phyloP scores from a whole-genome alignment of 2,888 invertebrate species.

The Amaurobius ferox region DNA sequence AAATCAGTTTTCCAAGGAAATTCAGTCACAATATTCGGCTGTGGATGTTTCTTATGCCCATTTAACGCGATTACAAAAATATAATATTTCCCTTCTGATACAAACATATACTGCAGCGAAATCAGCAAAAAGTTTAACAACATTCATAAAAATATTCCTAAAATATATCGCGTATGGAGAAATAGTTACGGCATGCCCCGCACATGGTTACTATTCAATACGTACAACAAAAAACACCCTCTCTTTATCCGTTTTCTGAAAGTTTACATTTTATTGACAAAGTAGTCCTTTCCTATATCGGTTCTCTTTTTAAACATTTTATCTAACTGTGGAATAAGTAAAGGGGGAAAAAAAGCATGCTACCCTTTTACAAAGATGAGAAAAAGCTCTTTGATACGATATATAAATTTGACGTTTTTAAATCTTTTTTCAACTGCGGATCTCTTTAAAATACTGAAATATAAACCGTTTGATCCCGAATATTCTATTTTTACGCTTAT shows the following conservation, averaged over 20 bases:
- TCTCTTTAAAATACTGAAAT: neutral
- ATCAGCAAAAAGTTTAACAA: too few relatives aligned
- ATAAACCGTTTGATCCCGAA: constrained; percentile 1
- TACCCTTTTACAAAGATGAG: neutral
- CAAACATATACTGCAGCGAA: too few relatives aligned
- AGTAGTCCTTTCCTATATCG: neutral
- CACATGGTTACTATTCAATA: neutral
- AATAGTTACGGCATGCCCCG: too few relatives aligned
- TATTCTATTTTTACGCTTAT: neutral
- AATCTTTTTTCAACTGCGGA: neutral
- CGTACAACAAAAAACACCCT: neutral
- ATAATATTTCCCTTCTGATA: too few relatives aligned
- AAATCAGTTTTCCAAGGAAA: too few relatives aligned
- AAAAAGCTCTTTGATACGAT: neutral
- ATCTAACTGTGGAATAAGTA: neutral
- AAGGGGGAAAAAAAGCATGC: neutral
- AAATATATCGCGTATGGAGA: too few relatives aligned
- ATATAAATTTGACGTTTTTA: constrained; percentile 2
- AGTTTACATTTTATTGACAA: constrained; percentile 7
- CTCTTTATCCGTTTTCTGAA: neutral
- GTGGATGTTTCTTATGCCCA: too few relatives aligned
- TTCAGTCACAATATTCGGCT: too few relatives aligned
- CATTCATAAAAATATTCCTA: too few relatives aligned
- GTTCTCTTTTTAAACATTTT: constrained; percentile 2
- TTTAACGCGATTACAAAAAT: too few relatives aligned